Evolutionary conservation across 2,888 invertebrate species (phyloP).

Genomic region (Ochropleura leucogaster): DNA sequence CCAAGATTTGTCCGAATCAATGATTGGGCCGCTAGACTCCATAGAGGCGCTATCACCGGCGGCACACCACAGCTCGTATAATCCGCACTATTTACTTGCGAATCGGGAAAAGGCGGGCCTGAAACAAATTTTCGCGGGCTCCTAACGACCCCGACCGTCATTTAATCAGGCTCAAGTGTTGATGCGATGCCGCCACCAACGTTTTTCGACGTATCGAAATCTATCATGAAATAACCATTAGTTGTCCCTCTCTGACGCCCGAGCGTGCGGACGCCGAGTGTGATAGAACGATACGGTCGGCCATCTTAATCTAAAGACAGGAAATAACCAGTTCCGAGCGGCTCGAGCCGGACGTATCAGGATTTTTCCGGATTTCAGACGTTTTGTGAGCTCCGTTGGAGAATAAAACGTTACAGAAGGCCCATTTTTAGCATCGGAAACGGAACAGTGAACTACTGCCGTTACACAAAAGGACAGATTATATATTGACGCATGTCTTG

Average conservation of each 20-base stretch:
- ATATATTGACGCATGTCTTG: neutral
- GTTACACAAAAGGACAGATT: neutral
- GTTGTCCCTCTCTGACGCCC: conserved; percentile 64
- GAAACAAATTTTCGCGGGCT: conserved; percentile 74
- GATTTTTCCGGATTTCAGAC: conserved; percentile 80
- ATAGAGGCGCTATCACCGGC: conserved; percentile 54
- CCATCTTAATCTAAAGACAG: conserved; percentile 78
- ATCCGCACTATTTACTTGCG: conserved; percentile 71
- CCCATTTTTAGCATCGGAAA: neutral
- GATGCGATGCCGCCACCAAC: conserved; percentile 78
- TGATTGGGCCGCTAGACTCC: conserved; percentile 58
- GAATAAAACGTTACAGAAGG: conserved; percentile 29
- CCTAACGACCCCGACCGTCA: conserved; percentile 82
- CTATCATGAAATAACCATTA: conserved; percentile 74
- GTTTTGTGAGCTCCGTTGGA: conserved; percentile 69
- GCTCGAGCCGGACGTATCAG: conserved; percentile 76
- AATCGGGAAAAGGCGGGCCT: conserved; percentile 76
- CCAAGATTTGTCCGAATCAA: conserved; percentile 67
- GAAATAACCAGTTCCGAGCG: conserved; percentile 82
- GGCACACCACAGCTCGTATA: conserved; percentile 65
- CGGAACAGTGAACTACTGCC: neutral
- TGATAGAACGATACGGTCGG: conserved; percentile 65
- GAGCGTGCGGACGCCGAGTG: conserved; percentile 45
- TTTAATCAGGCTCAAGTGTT: conserved; percentile 86
- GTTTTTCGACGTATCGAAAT: conserved; percentile 75